A percentile compares a stretch with the other conserved stretches of the same genome.
Evolutionary conservation across 2,797 vertebrate genomes (phyloP).

Genomic region (Enteromius fasciolatus): DNA sequence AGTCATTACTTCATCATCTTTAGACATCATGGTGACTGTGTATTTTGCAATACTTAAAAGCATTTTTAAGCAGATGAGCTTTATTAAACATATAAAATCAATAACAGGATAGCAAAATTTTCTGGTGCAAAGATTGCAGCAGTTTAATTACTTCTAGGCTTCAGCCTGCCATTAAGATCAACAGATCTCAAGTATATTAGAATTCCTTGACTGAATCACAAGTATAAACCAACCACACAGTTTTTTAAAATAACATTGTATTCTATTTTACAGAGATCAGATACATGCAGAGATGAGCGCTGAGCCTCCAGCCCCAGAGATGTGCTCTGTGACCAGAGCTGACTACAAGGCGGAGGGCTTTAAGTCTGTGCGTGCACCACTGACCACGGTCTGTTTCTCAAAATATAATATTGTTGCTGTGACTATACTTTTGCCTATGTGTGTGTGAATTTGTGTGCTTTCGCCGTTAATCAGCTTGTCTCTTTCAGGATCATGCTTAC

Average conservation of each 20-base stretch:
- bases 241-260: conserved; percentile 21
- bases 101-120: background rate
- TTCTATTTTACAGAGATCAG: conserved; percentile 69
- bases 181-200: background rate
- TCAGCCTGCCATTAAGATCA: background rate
- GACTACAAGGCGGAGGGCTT: conserved; percentile 73
- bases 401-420: background rate
- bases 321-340: conserved; percentile 66
- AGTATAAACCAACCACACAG: background rate
- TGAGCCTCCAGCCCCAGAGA: conserved; percentile 54
- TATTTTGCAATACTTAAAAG: background rate
- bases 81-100: background rate
- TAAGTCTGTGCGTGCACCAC: conserved; percentile 53
- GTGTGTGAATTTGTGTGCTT: background rate
- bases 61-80: background rate
- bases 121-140: background rate
- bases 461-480: background rate
- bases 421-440: background rate
- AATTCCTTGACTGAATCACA: background rate
- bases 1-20: conserved; percentile 6
- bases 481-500: conserved; percentile 70
- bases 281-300: conserved; percentile 59
- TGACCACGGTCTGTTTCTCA: conserved; percentile 60
- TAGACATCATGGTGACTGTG: background rate
- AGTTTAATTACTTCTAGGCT: background rate